Evolutionary conservation across 1,140 invertebrate species (phyloP), one percentile per base, ranked within the genome.

Genomic region (Ericerus pela): DNA sequence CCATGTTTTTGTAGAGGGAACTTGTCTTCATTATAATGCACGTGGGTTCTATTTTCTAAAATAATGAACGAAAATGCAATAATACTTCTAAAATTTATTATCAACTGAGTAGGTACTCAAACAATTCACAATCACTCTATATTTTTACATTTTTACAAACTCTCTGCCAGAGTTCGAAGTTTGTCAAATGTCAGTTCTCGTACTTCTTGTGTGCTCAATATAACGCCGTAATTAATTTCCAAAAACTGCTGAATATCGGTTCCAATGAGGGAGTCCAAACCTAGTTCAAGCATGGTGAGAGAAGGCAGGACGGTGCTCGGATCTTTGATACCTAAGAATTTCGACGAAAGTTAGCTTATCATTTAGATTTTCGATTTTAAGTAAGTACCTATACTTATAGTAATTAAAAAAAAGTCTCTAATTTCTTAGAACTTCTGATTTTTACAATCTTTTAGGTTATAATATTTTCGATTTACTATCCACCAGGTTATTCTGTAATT

Each of bases 211-310:
- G 89, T 81, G 29, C 84, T 83, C 14, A 96, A 68, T 0, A 87
- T 78, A 24, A 96, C 66, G 68, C 96, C 89, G 69, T 85, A 94
- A 61, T 89, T 88, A 54, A 90, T 77, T 68, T 97, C 92, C 11
- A 98, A 69, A 0, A 85, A 90, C 68, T 97, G 93, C 70, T 96
- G 96, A 55, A 98, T 91, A 73, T 98, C 94, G 0, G 94, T 89
- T 56, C 90, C 91, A 92, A 98, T 96, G 29, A 98, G 71, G 0
- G 92, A 96, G 66, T 98, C 95, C 79, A 98, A 88, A n/a, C 95
- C 94, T 6, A 98, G 75, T 68, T 97, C 94, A 11, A 85, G 85
- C 6, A 99, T 70, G 18, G 79, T 85, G 1, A 81, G 77, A 6
- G 78, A 76, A 27, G 78, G 71, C 52, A 84, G 82, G 5, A 95